Evolutionary conservation across 2,113 vertebrate species (phyloP), one percentile per base, ranked within the genome.

Genomic region (Trochalopteron elliotii): DNA sequence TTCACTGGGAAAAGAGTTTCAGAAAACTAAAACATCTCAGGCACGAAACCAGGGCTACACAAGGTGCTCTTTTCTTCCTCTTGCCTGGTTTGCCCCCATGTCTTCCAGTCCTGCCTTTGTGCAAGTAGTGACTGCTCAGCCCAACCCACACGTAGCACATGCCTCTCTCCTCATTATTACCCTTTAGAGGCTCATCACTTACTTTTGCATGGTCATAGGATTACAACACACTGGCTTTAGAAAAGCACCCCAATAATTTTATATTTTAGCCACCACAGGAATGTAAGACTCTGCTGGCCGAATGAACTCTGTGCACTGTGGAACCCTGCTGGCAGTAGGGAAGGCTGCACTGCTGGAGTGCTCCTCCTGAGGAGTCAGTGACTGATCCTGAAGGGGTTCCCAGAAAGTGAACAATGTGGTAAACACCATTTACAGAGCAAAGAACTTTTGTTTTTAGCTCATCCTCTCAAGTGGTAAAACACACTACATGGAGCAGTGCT

Each of bases 71-170:
- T n/a, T 37, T 10, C 17, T 35, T 14, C 52, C 71, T 53, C 21
- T 30, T 53, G 18, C 21, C 55, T 55, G 30, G 3, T 22, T 12
- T 23, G 8, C 17, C 17, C 33, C 75, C 35, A 4, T 4, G 20
- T 21, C 40, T 21, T 30, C 24, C 35, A 30, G 33, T 6, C 23
- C 6, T 10, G 18, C 63, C 39, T 64, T 23, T 17, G 35, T 31
- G 64, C 47, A 56, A 23, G 74, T 0, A 7, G 15, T 7, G 33
- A 9, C 25, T 20, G 75, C 86, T 72, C 79, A 76, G 76, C 67
- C 55, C 52, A 50, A 8, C 56, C 28, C 47, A 2, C 23, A 14
- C 5, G 1, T 0, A 44, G 42, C 20, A 3, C 33, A 3, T 2
- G 2, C 7, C 6, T 23, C n/a, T n/a, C n/a, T n/a, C n/a, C n/a